Evolutionary conservation across 2,113 vertebrate species (phyloP), one percentile per base, ranked within the genome.

Genomic region (Tragelaphus buxtoni): DNA sequence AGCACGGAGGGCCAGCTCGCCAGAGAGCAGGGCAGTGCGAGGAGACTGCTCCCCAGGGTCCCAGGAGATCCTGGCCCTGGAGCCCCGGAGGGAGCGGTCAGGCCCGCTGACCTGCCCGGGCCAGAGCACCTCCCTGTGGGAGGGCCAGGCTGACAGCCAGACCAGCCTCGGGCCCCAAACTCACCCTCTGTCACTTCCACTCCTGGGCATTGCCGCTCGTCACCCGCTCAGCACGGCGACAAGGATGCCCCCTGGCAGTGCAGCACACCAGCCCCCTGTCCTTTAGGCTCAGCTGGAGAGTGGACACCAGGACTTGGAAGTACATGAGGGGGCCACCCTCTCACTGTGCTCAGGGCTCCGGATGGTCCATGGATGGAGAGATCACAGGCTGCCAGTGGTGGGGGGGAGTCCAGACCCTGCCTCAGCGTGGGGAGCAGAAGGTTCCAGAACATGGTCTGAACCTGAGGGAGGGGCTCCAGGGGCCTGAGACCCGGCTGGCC

Each of bases 381-480:
- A 5, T 8, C 7, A 4, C n/a, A 11, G 16, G 12, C 30, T 20
- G 2, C 9, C 22, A 5, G 55, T 58, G 0, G 12, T 1, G 14
- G 47, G 47, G 1, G 1, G 1, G 3, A 16, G 11, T 65, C 20
- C 42, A 16, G 0, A 11, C 11, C 20, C 14, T 10, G 4, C 65
- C 53, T 26, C 42, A 5, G 56, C 1, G 0, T 3, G 7, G 0
- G 11, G 17, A 49, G 4, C 28, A 20, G 17, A 17, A 10, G 12
- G 2, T 4, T 39, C 39, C 35, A 63, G 39, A 84, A 11, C 51
- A 7, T 3, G 0, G 9, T 22, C 72, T 47, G 26, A 16, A 28
- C 42, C 39, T 69, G 65, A 47, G 42, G 72, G 72, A 45, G n/a
- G 35, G n/a, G 47, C 28, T n/a, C 16, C 3, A 0, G n/a, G 28